phyloP scores from a whole-genome alignment of 2,113 vertebrate species.

The Xerus inauris region DNA sequence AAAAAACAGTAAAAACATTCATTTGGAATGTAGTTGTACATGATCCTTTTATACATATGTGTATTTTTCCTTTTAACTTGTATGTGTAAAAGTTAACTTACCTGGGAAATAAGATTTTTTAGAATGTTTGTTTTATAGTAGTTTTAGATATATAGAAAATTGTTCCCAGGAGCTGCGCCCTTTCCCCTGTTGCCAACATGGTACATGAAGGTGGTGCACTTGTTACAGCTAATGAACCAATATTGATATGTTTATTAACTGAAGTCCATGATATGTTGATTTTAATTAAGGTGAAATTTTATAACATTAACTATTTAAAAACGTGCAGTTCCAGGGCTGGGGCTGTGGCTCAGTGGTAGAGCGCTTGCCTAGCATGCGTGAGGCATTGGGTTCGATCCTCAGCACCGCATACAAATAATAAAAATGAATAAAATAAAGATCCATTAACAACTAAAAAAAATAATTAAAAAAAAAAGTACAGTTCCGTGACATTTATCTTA shows the following conservation, averaged over 20 bases:
- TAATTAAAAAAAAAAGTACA: background rate
- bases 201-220: background rate
- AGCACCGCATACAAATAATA: no score
- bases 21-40: background rate
- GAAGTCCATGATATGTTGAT: background rate
- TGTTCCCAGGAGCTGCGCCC: background rate
- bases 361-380: no score
- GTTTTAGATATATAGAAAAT: background rate
- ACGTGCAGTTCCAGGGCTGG: no score
- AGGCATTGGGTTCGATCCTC: no score
- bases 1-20: background rate
- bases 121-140: background rate
- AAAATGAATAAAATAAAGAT: no score
- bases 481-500: background rate
- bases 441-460: no score
- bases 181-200: background rate
- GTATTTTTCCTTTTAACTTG: background rate
- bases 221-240: background rate
- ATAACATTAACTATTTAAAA: background rate
- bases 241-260: background rate
- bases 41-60: background rate
- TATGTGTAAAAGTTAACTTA: background rate
- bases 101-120: background rate
- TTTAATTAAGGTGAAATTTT: background rate
- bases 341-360: no score